phyloP scores from a whole-genome alignment of 2,888 invertebrate species.

The Xanthia togata region DNA sequence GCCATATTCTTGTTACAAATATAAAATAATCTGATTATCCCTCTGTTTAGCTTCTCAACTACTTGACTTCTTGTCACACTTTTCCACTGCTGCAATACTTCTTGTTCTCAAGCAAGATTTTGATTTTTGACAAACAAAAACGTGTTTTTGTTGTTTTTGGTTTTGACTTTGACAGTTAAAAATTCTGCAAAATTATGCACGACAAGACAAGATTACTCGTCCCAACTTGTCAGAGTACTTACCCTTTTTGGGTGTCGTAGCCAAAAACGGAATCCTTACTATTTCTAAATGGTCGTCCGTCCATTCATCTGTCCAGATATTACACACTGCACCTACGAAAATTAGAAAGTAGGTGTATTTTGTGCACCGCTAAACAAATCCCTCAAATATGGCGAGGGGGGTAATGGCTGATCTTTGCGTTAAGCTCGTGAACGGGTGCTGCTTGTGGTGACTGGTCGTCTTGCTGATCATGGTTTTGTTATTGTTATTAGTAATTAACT shows the following conservation, averaged over 20 bases:
- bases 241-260: too few relatives aligned
- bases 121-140: constrained; percentile 1
- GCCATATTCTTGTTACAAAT: constrained; percentile 72
- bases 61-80: background rate
- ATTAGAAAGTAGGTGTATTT: too few relatives aligned
- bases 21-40: background rate
- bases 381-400: too few relatives aligned
- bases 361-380: too few relatives aligned
- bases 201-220: background rate
- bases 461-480: too few relatives aligned
- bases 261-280: background rate
- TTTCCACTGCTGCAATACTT: background rate
- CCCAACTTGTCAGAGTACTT: background rate
- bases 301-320: background rate
- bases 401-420: too few relatives aligned
- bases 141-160: constrained; percentile 18
- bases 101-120: background rate
- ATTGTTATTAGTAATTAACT: too few relatives aligned
- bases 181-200: constrained; percentile 14
- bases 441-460: too few relatives aligned
- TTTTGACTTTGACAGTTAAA: constrained; percentile 13
- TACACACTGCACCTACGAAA: too few relatives aligned
- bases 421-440: too few relatives aligned
- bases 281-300: background rate
- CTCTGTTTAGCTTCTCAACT: background rate